A percentile compares a stretch with the other conserved stretches of the same genome.
Evolutionary conservation across 2,113 vertebrate genomes (phyloP).

Genomic region (Istiophorus platypterus): DNA sequence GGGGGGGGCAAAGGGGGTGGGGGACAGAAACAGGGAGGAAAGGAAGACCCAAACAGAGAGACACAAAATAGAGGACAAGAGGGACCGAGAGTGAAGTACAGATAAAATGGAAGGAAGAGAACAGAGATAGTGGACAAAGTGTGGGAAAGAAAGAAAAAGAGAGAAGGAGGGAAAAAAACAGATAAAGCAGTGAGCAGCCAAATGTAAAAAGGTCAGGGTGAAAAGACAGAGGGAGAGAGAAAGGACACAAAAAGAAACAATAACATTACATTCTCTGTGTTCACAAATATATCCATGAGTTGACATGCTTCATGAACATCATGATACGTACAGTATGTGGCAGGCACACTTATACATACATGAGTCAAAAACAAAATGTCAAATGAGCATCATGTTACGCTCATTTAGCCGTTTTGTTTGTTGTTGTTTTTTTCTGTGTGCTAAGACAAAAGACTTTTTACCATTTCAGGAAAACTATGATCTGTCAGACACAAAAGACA

Average conservation of each 20-base stretch:
- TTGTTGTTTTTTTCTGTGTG: constrained; percentile 71
- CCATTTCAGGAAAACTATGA: constrained; percentile 26
- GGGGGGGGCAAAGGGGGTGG: constrained; percentile 26
- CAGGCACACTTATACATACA: constrained; percentile 54
- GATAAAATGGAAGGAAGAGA: constrained; percentile 72
- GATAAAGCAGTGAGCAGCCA: constrained; percentile 88
- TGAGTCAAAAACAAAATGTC: constrained; percentile 73
- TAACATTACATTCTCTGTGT: constrained; percentile 83
- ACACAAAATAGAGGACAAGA: constrained; percentile 34
- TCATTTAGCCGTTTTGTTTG: constrained; percentile 77
- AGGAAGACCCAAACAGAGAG: constrained; percentile 40
- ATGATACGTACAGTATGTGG: constrained; percentile 57
- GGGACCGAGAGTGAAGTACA: constrained; percentile 23
- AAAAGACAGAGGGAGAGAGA: constrained; percentile 67
- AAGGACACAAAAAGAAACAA: constrained; percentile 75
- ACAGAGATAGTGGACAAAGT: constrained; percentile 58
- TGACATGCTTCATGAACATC: constrained; percentile 84
- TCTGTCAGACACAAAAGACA: constrained; percentile 50
- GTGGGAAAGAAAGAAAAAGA: constrained; percentile 20
- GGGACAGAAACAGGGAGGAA: constrained; percentile 27
- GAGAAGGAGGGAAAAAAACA: constrained; percentile 42
- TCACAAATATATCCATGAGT: constrained; percentile 81
- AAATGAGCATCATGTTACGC: constrained; percentile 74
- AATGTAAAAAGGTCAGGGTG: constrained; percentile 59
- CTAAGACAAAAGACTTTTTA: constrained; percentile 41